Percentiles rank a stretch among this genome's conserved stretches.
Evolutionary conservation across 2,797 vertebrate genomes (phyloP).

Genomic region (Gouania willdenowi): DNA sequence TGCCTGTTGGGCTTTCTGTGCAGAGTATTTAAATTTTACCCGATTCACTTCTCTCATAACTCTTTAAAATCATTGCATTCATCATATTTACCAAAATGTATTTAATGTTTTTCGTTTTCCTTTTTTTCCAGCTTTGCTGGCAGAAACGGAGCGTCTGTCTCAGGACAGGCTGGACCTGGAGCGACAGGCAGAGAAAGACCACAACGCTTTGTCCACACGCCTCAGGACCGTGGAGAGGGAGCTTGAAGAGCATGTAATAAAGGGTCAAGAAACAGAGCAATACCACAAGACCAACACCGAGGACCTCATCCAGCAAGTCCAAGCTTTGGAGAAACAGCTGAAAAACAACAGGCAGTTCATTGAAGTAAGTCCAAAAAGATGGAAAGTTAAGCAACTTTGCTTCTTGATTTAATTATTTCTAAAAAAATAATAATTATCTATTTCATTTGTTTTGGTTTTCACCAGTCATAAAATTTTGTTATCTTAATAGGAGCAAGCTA

Average conservation of each 20-base stretch:
- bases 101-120: not conserved
- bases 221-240: slow-evolving; percentile 84
- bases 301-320: slow-evolving; percentile 84
- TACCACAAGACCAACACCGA: slow-evolving; percentile 73
- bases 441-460: too few relatives aligned
- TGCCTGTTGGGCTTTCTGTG: slow-evolving; percentile 23
- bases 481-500: slow-evolving; percentile 84
- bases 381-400: not conserved
- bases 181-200: slow-evolving; percentile 90
- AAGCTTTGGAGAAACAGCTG: slow-evolving; percentile 90
- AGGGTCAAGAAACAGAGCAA: slow-evolving; percentile 73
- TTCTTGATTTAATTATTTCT: too few relatives aligned
- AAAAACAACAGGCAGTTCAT: slow-evolving; percentile 93
- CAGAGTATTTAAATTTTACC: too few relatives aligned
- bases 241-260: slow-evolving; percentile 85
- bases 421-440: too few relatives aligned
- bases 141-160: slow-evolving; percentile 81
- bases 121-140: slow-evolving; percentile 76
- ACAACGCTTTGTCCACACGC: slow-evolving; percentile 74
- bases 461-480: too few relatives aligned
- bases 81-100: not conserved
- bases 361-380: slow-evolving; percentile 73
- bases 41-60: too few relatives aligned
- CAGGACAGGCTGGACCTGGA: slow-evolving; percentile 85
- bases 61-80: too few relatives aligned